Conservation (phyloP, 92 coral and sea anemone genomes). For the Phymanthus crucifer region DNA sequence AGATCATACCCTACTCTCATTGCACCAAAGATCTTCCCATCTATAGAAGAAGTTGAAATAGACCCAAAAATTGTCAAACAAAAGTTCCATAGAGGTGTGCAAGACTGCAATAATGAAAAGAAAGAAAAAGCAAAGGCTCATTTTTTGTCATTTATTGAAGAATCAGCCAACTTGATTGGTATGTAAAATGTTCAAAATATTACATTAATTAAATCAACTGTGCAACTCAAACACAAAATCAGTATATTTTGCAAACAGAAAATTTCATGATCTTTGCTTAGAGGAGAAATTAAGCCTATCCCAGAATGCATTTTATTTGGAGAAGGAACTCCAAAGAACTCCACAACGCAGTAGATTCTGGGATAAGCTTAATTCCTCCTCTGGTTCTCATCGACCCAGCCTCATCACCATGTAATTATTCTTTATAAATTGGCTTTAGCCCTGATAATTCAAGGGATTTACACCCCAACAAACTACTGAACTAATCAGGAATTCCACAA, state of each 20-base stretch:
- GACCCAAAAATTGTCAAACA: slow-evolving; percentile 16
- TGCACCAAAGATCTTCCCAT: slow-evolving; percentile 22
- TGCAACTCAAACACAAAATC: neutral
- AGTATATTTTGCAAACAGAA: neutral
- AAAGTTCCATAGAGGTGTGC: neutral
- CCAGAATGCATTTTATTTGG: no score
- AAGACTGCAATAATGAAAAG: neutral
- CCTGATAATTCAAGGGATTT: no score
- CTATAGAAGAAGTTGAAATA: slow-evolving; percentile 20
- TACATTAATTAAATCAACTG: neutral
- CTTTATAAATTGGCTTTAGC: no score
- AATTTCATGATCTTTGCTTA: no score
- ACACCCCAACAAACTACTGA: no score
- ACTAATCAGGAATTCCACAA: no score
- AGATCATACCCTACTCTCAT: slow-evolving; percentile 23
- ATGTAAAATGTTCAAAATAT: neutral
- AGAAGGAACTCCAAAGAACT: no score
- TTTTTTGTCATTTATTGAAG: slow-evolving; percentile 1
- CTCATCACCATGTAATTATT: no score
- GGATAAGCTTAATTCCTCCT: no score
- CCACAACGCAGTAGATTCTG: no score
- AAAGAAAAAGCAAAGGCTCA: neutral
- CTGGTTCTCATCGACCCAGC: no score
- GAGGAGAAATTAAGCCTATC: no score
- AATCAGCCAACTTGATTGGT: slow-evolving; percentile 13